Conservation (phyloP, 92 coral and sea anemone species). For the Zoanthus sociatus region DNA sequence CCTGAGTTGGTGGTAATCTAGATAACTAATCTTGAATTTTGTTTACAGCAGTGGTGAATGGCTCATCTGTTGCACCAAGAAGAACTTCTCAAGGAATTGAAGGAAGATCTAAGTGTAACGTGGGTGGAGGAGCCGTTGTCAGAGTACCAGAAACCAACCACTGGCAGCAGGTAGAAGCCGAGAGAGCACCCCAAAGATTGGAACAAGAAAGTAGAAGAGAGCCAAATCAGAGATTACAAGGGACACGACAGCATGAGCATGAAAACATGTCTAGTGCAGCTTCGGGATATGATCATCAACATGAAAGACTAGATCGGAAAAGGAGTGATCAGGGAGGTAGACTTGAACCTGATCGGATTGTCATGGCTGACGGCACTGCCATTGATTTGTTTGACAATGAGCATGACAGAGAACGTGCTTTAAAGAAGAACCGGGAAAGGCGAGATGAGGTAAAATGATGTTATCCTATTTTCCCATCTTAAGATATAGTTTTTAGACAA, state of each 20-base stretch:
- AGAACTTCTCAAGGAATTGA: slow-evolving; percentile 15
- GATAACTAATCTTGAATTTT: background rate
- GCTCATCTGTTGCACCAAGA: slow-evolving; percentile 24
- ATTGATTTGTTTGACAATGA: slow-evolving; percentile 89
- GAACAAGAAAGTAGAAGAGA: slow-evolving; percentile 12
- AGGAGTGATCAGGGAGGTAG: slow-evolving; percentile 78
- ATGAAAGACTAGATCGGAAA: slow-evolving; percentile 49
- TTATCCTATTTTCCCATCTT: background rate
- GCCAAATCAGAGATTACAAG: background rate
- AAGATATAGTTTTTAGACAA: no score
- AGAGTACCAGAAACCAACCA: slow-evolving; percentile 21
- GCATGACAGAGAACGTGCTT: slow-evolving; percentile 81
- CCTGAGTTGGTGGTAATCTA: background rate
- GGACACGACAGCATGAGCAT: background rate
- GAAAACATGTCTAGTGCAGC: background rate
- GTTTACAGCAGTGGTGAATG: slow-evolving; percentile 35
- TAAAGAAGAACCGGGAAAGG: slow-evolving; percentile 64
- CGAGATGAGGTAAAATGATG: slow-evolving; percentile 74
- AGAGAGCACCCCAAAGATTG: background rate
- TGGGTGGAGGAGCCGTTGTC: slow-evolving; percentile 13
- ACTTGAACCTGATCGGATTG: slow-evolving; percentile 84
- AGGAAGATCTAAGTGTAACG: background rate
- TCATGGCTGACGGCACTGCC: slow-evolving; percentile 97
- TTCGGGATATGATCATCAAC: background rate
- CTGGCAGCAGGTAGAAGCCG: slow-evolving; percentile 38